Percentiles rank a stretch among this genome's conserved stretches.
Conservation (phyloP, 2,888 invertebrate species). For the Meteorus colon region DNA sequence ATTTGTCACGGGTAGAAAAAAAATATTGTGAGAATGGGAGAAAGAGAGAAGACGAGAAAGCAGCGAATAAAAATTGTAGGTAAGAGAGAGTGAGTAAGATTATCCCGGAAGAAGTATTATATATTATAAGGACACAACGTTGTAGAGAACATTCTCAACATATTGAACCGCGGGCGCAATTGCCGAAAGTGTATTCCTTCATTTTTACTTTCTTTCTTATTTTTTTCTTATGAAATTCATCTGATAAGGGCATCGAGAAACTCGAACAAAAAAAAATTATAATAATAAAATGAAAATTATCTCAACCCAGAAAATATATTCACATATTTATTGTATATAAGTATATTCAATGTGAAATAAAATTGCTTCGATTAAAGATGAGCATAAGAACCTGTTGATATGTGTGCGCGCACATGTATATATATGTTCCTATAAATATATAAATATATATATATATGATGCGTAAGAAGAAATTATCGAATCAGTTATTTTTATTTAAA, state of each 20-base stretch:
- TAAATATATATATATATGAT: background rate
- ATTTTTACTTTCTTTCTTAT: slow-evolving; percentile 5
- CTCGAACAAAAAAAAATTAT: slow-evolving; percentile 14
- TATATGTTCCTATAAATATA: slow-evolving; percentile 11
- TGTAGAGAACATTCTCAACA: slow-evolving; percentile 4
- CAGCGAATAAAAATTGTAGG: background rate
- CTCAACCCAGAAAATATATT: slow-evolving; percentile 13
- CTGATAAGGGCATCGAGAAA: slow-evolving; percentile 39
- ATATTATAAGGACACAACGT: slow-evolving; percentile 13
- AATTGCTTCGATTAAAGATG: slow-evolving; percentile 34
- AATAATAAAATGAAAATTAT: slow-evolving; percentile 19
- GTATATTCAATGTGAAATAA: slow-evolving; percentile 33
- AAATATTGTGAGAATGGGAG: slow-evolving; percentile 23
- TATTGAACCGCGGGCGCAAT: slow-evolving; percentile 22
- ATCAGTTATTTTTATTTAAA: slow-evolving; percentile 40
- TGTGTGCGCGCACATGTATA: background rate
- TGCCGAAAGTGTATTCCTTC: slow-evolving; percentile 20
- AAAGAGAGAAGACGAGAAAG: slow-evolving; percentile 37
- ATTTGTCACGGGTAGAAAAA: slow-evolving; percentile 67
- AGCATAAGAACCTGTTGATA: background rate
- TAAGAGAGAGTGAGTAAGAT: slow-evolving; percentile 3
- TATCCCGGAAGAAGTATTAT: slow-evolving; percentile 46
- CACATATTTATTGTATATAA: slow-evolving; percentile 10
- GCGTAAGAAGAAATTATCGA: slow-evolving; percentile 41
- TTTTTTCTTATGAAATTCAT: background rate